These are phyloP conservation scores for Drosophila punjabiensis DNA, from an alignment of 1,140 invertebrate species.

Conservation along the genomic window DNA sequence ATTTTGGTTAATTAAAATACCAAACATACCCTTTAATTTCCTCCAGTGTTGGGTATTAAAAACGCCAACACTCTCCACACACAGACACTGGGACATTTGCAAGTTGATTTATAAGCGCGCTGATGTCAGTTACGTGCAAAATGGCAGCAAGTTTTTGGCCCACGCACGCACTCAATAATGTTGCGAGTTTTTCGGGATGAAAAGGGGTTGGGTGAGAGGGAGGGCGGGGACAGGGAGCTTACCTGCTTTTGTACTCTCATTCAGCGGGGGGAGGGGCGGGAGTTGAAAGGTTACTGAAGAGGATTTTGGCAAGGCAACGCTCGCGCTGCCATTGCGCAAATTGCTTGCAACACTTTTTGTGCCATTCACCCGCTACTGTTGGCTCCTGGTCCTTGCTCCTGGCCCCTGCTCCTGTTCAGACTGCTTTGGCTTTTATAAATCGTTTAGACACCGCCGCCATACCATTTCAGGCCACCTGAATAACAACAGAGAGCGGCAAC, in stretches of 20 bases:
- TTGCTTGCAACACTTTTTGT: slow-evolving; percentile 81
- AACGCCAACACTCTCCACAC: not conserved
- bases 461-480: slow-evolving; percentile 25
- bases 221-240: not conserved
- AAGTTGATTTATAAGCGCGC: slow-evolving; percentile 81
- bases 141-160: slow-evolving; percentile 58
- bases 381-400: not conserved
- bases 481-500: slow-evolving; percentile 43
- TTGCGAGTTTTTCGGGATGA: slow-evolving; percentile 20
- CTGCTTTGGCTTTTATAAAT: slow-evolving; percentile 80
- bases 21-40: not conserved
- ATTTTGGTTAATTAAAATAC: not conserved
- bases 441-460: slow-evolving; percentile 61
- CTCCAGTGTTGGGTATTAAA: not conserved
- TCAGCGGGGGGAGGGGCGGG: not conserved
- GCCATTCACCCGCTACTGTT: slow-evolving; percentile 23
- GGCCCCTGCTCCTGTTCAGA: not conserved
- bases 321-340: slow-evolving; percentile 68
- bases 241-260: slow-evolving; percentile 15
- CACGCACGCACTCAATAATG: slow-evolving; percentile 78
- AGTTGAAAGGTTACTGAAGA: slow-evolving; percentile 46
- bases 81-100: slow-evolving; percentile 56
- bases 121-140: slow-evolving; percentile 81
- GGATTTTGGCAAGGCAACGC: slow-evolving; percentile 50
- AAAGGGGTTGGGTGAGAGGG: not conserved